Base-by-base conservation (phyloP, 2,113 vertebrate genomes). In the Machaerirhynchus nigripectus region DNA sequence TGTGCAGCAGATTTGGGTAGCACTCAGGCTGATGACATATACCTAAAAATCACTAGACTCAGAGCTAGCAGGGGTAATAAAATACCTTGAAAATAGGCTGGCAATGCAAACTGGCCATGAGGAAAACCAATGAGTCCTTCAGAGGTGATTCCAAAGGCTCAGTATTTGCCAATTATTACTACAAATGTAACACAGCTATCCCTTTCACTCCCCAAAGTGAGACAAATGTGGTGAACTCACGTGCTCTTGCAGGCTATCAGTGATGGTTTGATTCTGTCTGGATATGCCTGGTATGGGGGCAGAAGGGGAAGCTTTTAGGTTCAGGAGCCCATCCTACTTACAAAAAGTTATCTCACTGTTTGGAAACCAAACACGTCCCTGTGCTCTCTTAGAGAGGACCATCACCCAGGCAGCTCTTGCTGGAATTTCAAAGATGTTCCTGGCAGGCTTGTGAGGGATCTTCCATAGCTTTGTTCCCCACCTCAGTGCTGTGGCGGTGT, bases 121-220 rank as follows among this genome's bases (percentile, higher is more conserved):
- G n/a, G 35, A 87, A 74, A 78, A 87, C 1, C 44, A 24, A 4
- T 12, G 33, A 86, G 35, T 79, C 64, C 83, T 70, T 75, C 44
- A 13, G 35, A 92, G 90, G 71, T 64, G 33, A 30, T 93, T 92
- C 78, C 68, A 78, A 77, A 93, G 46, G 79, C 85, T 95, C 73
- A 31, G 56, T 70, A 37, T 89, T 78, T 84, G 35, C 47, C 44
- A 56, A 5, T 80, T 86, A 52, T 70, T 74, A 4, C 63, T 63
- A 52, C 85, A 77, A 20, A 37, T 74, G 78, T 85, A 80, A 64
- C 85, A 60, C 49, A 71, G 64, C 56, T 71, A 68, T 75, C 37
- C 50, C 50, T 35, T 70, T 87, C 10, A 1, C 60, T 94, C 69
- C 59, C 75, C 37, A 59, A 81, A 87, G 60, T 13, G 73, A 68